These are phyloP conservation scores for Caracal caracal DNA, from an alignment of 2,113 vertebrate species.

Conservation along the genomic window DNA sequence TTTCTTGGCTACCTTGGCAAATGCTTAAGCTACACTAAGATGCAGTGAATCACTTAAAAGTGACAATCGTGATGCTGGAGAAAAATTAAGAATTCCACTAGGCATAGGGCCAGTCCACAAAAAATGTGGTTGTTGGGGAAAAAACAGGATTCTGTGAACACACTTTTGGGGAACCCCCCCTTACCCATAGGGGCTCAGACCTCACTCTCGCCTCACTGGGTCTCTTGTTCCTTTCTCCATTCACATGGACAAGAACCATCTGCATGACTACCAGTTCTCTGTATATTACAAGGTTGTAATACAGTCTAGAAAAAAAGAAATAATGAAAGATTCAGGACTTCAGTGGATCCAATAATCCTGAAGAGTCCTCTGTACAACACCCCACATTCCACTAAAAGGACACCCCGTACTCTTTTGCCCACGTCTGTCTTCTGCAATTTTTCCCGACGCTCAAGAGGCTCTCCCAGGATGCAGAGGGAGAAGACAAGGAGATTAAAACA, in stretches of 20 bases:
- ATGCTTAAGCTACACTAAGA: slow-evolving; percentile 28
- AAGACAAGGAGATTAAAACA: neutral
- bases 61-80: neutral
- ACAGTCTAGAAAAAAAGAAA: neutral
- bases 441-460: neutral
- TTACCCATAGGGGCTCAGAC: neutral
- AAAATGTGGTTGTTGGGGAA: neutral
- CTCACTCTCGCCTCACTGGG: neutral
- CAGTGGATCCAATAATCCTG: neutral
- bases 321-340: neutral
- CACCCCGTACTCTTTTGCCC: neutral
- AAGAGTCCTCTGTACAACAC: neutral
- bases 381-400: neutral
- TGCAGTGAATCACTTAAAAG: slow-evolving; percentile 44
- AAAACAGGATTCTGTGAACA: neutral
- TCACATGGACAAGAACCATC: neutral
- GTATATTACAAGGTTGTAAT: neutral
- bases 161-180: neutral
- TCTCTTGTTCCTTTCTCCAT: neutral
- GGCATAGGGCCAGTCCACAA: neutral
- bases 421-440: neutral
- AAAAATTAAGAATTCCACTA: slow-evolving; percentile 30
- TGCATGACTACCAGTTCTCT: neutral
- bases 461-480: neutral
- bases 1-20: slow-evolving; percentile 61